These are phyloP conservation scores for Hirtodrosophila confusa DNA, from an alignment of 2,888 invertebrate genomes.

Conservation along the genomic window DNA sequence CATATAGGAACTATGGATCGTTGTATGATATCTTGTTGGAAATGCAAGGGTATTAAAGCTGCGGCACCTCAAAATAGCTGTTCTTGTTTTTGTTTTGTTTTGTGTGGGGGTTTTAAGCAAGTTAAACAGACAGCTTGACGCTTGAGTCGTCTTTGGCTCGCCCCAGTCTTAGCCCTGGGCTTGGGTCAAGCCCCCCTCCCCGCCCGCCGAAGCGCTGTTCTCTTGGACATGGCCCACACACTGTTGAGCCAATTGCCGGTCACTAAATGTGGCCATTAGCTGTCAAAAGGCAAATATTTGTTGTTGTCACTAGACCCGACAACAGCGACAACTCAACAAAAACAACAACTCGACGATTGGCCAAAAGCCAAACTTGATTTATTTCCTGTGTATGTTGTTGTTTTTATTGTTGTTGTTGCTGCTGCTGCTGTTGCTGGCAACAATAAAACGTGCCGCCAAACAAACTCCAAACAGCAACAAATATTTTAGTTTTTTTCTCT, in stretches of 20 bases:
- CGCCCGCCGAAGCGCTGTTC: not conserved
- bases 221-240: constrained; percentile 9
- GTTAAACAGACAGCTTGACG: constrained; percentile 73
- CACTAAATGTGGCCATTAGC: constrained; percentile 72
- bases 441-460: constrained; percentile 71
- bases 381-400: constrained; percentile 61
- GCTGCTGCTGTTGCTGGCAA: constrained; percentile 33
- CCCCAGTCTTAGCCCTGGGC: constrained; percentile 18
- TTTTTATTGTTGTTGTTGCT: constrained; percentile 8
- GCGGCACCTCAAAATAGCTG: not conserved
- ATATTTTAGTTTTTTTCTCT: constrained; percentile 1
- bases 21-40: too few species aligned
- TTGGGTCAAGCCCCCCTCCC: not conserved
- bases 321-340: constrained; percentile 20
- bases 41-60: too few species aligned
- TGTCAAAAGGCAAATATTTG: constrained; percentile 74
- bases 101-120: constrained; percentile 10
- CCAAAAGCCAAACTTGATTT: constrained; percentile 72
- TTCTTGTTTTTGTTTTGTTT: not conserved
- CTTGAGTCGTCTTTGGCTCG: constrained; percentile 28
- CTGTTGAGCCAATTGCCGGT: constrained; percentile 38
- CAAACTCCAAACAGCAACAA: constrained; percentile 41
- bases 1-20: too few species aligned
- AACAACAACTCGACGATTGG: constrained; percentile 27
- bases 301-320: constrained; percentile 48